Percentiles rank a stretch among this genome's conserved stretches.
Conservation (phyloP, 2,888 invertebrate species). For the Urechis unicinctus region DNA sequence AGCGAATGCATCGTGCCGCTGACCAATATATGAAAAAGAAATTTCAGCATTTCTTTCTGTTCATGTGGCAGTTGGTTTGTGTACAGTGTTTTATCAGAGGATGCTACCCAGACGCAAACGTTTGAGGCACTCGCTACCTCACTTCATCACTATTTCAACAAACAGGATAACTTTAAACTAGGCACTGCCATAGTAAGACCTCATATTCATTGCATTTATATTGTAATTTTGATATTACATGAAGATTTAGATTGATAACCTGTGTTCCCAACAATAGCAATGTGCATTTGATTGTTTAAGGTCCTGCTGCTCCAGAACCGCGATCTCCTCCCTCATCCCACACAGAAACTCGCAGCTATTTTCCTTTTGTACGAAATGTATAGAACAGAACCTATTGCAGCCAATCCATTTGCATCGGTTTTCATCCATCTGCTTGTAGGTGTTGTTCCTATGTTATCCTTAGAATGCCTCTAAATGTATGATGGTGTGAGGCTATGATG, state of each 20-base stretch:
- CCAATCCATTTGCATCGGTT: constrained; percentile 67
- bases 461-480: too few relatives aligned
- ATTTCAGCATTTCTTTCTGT: too few relatives aligned
- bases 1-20: too few relatives aligned
- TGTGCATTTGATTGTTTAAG: constrained; percentile 34
- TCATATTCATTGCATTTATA: not conserved
- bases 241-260: not conserved
- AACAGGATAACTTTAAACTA: constrained; percentile 70
- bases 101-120: constrained; percentile 67
- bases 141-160: constrained; percentile 71
- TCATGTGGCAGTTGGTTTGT: not conserved
- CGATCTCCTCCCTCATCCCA: constrained; percentile 63
- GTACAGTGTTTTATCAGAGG: constrained; percentile 65
- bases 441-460: too few relatives aligned
- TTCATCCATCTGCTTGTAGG: constrained; percentile 65
- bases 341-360: constrained; percentile 65
- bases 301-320: constrained; percentile 63
- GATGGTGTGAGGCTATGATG: too few relatives aligned
- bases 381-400: constrained; percentile 61
- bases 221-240: not conserved
- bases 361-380: constrained; percentile 68
- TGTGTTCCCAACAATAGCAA: not conserved
- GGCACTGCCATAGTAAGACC: constrained; percentile 45
- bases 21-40: too few relatives aligned
- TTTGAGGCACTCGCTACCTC: constrained; percentile 71